These are phyloP conservation scores for Gobio gobio DNA, from an alignment of 2,113 vertebrate genomes.

Conservation along the genomic window DNA sequence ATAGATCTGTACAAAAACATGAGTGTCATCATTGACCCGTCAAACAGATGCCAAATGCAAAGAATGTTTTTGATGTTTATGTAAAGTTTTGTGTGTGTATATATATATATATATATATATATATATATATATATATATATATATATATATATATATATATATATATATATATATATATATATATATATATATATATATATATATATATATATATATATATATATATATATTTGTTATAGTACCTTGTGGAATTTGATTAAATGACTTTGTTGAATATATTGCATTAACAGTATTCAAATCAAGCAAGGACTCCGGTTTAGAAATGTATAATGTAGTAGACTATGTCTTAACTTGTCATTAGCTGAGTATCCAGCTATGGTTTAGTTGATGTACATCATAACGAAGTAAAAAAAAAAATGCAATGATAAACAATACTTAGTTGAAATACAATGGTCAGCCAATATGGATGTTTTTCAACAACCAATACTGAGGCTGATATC, in stretches of 20 bases:
- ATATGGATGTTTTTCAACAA: not conserved
- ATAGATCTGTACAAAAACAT: not conserved
- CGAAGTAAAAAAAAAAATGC: not conserved
- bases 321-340: not conserved
- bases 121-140: no score
- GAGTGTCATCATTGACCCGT: not conserved
- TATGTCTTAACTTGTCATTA: conserved; percentile 2
- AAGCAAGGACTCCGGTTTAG: not conserved
- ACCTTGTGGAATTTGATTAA: not conserved
- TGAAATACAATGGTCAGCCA: not conserved
- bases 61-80: not conserved
- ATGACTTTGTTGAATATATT: not conserved
- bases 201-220: no score
- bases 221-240: not conserved
- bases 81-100: not conserved
- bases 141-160: no score
- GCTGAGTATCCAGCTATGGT: not conserved
- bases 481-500: not conserved
- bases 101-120: no score
- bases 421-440: not conserved
- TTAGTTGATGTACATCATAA: not conserved
- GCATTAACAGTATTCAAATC: not conserved
- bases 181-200: no score
- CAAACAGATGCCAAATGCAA: not conserved
- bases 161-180: no score